Evolutionary conservation across 1,140 invertebrate species (phyloP).

Genomic region (Bombus sibiricus): DNA sequence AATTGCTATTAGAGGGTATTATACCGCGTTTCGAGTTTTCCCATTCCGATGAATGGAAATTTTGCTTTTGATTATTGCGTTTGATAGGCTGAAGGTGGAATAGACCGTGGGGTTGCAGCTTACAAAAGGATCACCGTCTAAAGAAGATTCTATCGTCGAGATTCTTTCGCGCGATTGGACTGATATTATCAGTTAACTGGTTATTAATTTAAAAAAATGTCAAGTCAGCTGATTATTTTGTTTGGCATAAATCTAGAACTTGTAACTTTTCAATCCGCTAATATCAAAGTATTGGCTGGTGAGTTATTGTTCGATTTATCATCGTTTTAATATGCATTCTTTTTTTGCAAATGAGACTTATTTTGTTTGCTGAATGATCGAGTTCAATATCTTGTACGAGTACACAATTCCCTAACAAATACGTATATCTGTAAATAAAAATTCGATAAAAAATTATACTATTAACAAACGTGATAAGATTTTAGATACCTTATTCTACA

Average conservation of each 20-base stretch:
- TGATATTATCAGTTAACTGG: background rate
- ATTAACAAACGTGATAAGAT: background rate
- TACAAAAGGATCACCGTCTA: too few species aligned
- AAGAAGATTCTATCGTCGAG: background rate
- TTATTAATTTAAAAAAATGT: background rate
- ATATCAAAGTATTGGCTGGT: background rate
- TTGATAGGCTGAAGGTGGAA: background rate
- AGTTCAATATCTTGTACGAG: background rate
- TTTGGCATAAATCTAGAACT: background rate
- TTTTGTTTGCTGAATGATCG: background rate
- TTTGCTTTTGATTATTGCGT: background rate
- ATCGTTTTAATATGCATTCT: too few species aligned
- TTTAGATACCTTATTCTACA: background rate
- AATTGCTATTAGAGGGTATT: background rate
- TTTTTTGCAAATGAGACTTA: too few species aligned
- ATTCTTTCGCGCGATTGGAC: too few species aligned
- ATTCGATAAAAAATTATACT: background rate
- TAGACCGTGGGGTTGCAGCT: background rate
- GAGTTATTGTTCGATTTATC: background rate
- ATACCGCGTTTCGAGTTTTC: background rate
- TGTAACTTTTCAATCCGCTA: too few species aligned
- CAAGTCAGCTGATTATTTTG: background rate
- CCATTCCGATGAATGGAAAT: background rate
- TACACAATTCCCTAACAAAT: accelerated
- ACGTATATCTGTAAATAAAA: background rate